Conservation (phyloP, 2,888 invertebrate species). For the Agonopterix alstromeriana region DNA sequence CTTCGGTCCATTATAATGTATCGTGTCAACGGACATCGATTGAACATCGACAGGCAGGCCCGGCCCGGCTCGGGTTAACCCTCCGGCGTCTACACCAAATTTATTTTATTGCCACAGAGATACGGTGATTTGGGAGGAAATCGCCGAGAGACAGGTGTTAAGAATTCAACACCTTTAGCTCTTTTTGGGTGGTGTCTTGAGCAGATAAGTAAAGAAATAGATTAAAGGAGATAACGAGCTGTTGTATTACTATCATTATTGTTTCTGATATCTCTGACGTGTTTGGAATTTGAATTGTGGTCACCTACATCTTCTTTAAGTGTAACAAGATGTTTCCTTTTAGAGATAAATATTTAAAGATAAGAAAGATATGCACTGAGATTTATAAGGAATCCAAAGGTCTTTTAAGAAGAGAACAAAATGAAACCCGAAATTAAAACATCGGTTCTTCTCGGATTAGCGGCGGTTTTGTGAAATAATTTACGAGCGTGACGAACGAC, state of each 20-base stretch:
- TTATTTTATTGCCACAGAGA: constrained; percentile 74
- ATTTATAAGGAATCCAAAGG: constrained; percentile 53
- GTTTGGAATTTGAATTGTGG: constrained; percentile 46
- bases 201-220: constrained; percentile 65
- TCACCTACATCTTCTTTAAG: constrained; percentile 40
- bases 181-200: constrained; percentile 50
- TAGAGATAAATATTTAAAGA: constrained; percentile 46
- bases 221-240: constrained; percentile 50
- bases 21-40: constrained; percentile 75
- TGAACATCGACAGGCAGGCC: constrained; percentile 67
- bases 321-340: constrained; percentile 28
- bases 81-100: constrained; percentile 72
- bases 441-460: constrained; percentile 66
- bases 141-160: constrained; percentile 73
- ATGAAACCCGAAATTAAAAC: constrained; percentile 69
- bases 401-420: constrained; percentile 47
- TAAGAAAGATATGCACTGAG: constrained; percentile 45
- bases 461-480: constrained; percentile 72
- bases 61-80: constrained; percentile 52
- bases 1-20: constrained; percentile 71
- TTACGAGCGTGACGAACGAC: constrained; percentile 74
- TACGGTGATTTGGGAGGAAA: constrained; percentile 72
- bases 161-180: constrained; percentile 69
- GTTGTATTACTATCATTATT: constrained; percentile 57
- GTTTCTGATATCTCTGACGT: constrained; percentile 40